These are phyloP conservation scores for Dynastes maya DNA, from an alignment of 2,888 invertebrate species.

Conservation along the genomic window DNA sequence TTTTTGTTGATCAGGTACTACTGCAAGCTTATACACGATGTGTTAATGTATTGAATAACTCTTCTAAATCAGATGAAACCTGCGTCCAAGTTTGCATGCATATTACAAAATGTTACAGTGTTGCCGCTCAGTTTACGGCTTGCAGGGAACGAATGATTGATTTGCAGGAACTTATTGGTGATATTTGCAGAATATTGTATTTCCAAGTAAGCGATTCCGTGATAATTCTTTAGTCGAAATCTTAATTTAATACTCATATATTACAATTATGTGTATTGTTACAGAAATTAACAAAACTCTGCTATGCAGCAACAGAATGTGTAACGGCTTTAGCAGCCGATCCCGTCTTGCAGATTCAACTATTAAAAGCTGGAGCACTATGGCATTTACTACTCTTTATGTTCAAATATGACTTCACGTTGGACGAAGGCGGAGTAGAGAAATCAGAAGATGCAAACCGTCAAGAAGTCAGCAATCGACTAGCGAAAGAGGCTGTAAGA, in stretches of 20 bases:
- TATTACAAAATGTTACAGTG: constrained; percentile 94
- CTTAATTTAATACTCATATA: neutral
- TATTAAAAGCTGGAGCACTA: constrained; percentile 89
- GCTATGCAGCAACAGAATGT: constrained; percentile 92
- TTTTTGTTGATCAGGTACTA: constrained; percentile 74
- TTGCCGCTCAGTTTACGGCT: constrained; percentile 93
- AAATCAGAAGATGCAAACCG: constrained; percentile 88
- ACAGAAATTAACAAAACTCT: constrained; percentile 87
- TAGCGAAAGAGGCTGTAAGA: constrained; percentile 89
- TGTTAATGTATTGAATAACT: constrained; percentile 89
- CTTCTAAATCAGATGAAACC: constrained; percentile 84
- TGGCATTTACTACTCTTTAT: constrained; percentile 93
- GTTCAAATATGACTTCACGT: constrained; percentile 96
- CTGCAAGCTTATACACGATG: constrained; percentile 95
- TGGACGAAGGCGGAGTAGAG: constrained; percentile 96
- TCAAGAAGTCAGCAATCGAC: constrained; percentile 92
- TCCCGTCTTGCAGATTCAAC: constrained; percentile 86
- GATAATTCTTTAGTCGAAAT: neutral
- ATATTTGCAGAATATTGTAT: constrained; percentile 88
- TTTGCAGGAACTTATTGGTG: constrained; percentile 89
- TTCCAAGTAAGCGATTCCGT: constrained; percentile 78
- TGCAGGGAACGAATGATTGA: constrained; percentile 91
- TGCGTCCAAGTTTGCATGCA: constrained; percentile 94
- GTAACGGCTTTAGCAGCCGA: constrained; percentile 91
- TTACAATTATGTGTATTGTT: constrained; percentile 10